These are phyloP conservation scores for Carterocephalus palaemon DNA, from an alignment of 2,888 invertebrate species.

Conservation along the genomic window DNA sequence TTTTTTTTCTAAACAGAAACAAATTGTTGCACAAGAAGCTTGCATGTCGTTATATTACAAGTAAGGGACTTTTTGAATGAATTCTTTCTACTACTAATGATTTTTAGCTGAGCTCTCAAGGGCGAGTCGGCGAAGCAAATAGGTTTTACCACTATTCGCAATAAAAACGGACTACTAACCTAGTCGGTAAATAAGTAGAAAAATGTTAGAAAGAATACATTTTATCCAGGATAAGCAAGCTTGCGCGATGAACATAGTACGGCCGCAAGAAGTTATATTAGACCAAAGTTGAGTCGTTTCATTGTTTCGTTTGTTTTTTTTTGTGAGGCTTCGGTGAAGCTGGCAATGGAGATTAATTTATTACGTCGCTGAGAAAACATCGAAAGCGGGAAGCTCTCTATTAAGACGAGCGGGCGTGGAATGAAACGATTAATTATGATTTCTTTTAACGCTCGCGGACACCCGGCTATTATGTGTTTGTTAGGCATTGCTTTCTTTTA, in stretches of 20 bases:
- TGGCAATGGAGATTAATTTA: slow-evolving; percentile 75
- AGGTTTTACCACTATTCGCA: too few relatives aligned
- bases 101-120: too few relatives aligned
- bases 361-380: slow-evolving; percentile 72
- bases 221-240: slow-evolving; percentile 1
- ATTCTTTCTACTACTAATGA: too few relatives aligned
- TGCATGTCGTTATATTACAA: slow-evolving; percentile 34
- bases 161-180: too few relatives aligned
- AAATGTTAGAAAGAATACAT: background rate
- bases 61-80: slow-evolving; percentile 23
- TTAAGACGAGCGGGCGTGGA: slow-evolving; percentile 67
- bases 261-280: slow-evolving; percentile 29
- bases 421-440: slow-evolving; percentile 74
- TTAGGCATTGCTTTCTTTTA: background rate
- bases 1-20: slow-evolving; percentile 31
- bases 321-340: slow-evolving; percentile 39
- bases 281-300: slow-evolving; percentile 47
- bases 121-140: too few relatives aligned
- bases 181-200: too few relatives aligned
- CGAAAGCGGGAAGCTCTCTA: slow-evolving; percentile 71
- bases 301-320: slow-evolving; percentile 56
- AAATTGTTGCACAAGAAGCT: slow-evolving; percentile 33
- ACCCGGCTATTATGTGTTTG: slow-evolving; percentile 47
- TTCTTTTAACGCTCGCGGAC: slow-evolving; percentile 68
- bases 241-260: slow-evolving; percentile 4